These are phyloP conservation scores for Hyperoodon ampullatus DNA, from an alignment of 2,113 vertebrate genomes.

Conservation along the genomic window DNA sequence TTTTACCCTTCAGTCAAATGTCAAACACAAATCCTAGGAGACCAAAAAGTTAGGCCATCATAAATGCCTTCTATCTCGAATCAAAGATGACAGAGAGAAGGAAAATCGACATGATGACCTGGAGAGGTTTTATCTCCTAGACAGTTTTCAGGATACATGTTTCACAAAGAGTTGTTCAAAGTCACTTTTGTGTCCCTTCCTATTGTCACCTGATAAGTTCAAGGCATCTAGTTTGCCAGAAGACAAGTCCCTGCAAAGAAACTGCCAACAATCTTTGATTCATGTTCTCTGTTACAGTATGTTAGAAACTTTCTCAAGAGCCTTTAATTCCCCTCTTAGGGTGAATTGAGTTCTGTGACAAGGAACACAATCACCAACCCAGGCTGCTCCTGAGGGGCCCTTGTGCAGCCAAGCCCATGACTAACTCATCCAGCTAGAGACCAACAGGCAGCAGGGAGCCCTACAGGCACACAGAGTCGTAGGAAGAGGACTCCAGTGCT, in stretches of 20 bases:
- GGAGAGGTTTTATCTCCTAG: background rate
- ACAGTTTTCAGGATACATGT: background rate
- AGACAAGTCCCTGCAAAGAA: conserved; percentile 44
- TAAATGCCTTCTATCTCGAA: conserved; percentile 45
- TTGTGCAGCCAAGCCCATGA: background rate
- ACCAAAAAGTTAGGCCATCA: background rate
- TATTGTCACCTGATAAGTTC: conserved; percentile 60
- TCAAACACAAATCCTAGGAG: background rate
- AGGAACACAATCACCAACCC: background rate
- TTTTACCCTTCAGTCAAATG: background rate
- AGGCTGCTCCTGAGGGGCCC: background rate
- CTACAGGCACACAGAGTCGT: accelerated
- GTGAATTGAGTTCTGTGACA: background rate
- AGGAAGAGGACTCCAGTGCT: background rate
- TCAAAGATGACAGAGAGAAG: conserved; percentile 27
- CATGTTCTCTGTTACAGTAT: conserved; percentile 52
- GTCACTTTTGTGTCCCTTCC: background rate
- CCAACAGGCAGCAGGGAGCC: background rate
- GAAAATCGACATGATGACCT: conserved; percentile 12
- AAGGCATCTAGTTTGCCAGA: conserved; percentile 31
- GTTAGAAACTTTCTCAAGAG: conserved; percentile 45
- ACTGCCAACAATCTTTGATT: conserved; percentile 50
- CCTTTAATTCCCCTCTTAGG: conserved; percentile 50
- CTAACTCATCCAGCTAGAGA: background rate
- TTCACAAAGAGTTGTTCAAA: conserved; percentile 44